phyloP scores from a whole-genome alignment of 2,888 invertebrate genomes.

The Limenitis camilla region DNA sequence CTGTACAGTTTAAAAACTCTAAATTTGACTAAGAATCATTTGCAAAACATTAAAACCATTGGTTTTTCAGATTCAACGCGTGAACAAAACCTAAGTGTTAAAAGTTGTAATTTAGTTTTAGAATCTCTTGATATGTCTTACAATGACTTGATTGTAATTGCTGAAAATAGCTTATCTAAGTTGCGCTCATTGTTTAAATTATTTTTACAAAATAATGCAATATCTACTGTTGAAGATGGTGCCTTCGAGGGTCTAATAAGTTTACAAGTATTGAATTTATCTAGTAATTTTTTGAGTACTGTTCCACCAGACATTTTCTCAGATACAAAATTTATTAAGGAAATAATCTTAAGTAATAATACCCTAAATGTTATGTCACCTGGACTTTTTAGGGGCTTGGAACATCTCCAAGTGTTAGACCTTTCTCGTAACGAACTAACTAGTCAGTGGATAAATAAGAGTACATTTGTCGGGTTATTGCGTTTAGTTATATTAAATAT shows the following conservation, averaged over 20 bases:
- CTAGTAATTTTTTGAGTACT: slow-evolving; percentile 83
- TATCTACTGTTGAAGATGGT: slow-evolving; percentile 82
- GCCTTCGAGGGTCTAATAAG: slow-evolving; percentile 80
- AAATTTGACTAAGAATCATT: slow-evolving; percentile 84
- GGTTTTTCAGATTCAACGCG: slow-evolving; percentile 82
- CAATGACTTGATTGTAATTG: slow-evolving; percentile 82
- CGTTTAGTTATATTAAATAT: slow-evolving; percentile 84
- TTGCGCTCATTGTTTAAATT: slow-evolving; percentile 80
- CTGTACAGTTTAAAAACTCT: slow-evolving; percentile 79
- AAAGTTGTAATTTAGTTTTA: slow-evolving; percentile 80
- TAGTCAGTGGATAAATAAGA: slow-evolving; percentile 83
- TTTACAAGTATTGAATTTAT: slow-evolving; percentile 82
- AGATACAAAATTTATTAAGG: slow-evolving; percentile 77
- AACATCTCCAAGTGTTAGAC: slow-evolving; percentile 82
- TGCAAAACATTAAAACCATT: slow-evolving; percentile 83
- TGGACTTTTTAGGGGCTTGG: slow-evolving; percentile 80
- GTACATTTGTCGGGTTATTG: slow-evolving; percentile 82
- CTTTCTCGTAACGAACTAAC: slow-evolving; percentile 81
- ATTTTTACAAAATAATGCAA: slow-evolving; percentile 83
- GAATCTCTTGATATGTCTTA: slow-evolving; percentile 82
- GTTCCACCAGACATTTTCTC: slow-evolving; percentile 84
- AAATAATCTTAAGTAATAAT: slow-evolving; percentile 84
- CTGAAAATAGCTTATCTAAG: slow-evolving; percentile 80
- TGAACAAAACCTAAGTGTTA: slow-evolving; percentile 71
- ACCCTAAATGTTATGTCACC: slow-evolving; percentile 83